A percentile compares a stretch with the other conserved stretches of the same genome.
These are phyloP conservation scores for Dioctria rufipes DNA, from an alignment of 2,888 invertebrate genomes.

Conservation along the genomic window DNA sequence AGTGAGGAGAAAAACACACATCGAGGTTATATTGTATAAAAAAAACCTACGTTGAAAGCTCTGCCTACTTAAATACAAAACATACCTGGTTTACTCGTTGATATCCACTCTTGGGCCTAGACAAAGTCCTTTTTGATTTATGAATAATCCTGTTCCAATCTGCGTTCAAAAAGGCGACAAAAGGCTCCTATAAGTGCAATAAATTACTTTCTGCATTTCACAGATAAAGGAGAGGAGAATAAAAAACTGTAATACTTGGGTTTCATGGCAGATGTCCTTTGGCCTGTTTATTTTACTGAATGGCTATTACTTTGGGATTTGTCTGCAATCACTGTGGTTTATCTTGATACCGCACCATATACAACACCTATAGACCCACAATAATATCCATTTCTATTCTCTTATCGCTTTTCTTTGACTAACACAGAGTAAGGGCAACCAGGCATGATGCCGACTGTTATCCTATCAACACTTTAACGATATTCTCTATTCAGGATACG, in stretches of 20 bases:
- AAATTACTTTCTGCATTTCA: constrained; percentile 50
- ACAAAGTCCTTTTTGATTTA: constrained; percentile 52
- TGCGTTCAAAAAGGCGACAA: constrained; percentile 41
- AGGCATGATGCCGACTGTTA: constrained; percentile 2
- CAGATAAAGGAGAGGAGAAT: constrained; percentile 24
- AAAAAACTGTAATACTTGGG: constrained; percentile 38
- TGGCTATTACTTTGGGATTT: constrained; percentile 41
- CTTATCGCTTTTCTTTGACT: constrained; percentile 3
- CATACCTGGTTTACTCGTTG: not conserved
- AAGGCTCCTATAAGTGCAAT: constrained; percentile 49
- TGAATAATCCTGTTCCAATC: constrained; percentile 18
- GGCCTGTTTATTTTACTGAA: constrained; percentile 10
- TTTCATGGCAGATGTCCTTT: constrained; percentile 41
- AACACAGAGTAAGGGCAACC: not conserved
- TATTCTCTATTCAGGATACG: constrained; percentile 48
- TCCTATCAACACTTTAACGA: constrained; percentile 43
- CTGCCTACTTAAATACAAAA: constrained; percentile 1
- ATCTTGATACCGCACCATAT: constrained; percentile 22
- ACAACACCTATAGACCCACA: not conserved
- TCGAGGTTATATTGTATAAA: not conserved
- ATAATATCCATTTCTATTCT: constrained; percentile 18
- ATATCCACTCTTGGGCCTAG: constrained; percentile 30
- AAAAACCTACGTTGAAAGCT: not conserved
- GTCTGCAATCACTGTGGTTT: constrained; percentile 47
- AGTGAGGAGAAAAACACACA: not conserved